Percentiles rank a stretch among this genome's conserved stretches.
These are phyloP conservation scores for Mesitornis unicolor DNA, from an alignment of 2,113 vertebrate genomes.

Conservation along the genomic window DNA sequence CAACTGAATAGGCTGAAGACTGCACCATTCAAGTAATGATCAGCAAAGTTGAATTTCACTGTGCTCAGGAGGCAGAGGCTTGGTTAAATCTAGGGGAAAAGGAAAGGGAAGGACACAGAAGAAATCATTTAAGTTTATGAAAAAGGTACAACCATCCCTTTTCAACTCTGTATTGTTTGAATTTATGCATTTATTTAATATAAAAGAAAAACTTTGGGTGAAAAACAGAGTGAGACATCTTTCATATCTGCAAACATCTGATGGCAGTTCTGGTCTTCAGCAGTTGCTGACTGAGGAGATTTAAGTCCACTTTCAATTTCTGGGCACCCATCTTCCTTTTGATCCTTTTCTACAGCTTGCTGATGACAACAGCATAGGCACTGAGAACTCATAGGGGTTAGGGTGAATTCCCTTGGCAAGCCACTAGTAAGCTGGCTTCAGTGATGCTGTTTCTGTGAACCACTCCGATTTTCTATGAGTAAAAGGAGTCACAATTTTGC, in stretches of 20 bases:
- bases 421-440: background rate
- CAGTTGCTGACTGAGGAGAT: background rate
- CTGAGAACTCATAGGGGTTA: background rate
- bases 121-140: background rate
- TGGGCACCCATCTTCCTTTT: background rate
- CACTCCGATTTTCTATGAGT: background rate
- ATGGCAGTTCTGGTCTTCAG: background rate
- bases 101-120: background rate
- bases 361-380: background rate
- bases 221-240: background rate
- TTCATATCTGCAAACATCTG: background rate
- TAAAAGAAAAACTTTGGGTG: background rate
- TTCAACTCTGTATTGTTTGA: background rate
- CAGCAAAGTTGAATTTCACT: background rate
- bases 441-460: background rate
- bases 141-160: background rate
- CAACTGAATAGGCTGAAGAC: background rate
- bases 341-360: background rate
- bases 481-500: background rate
- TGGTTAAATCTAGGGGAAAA: background rate
- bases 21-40: accelerated
- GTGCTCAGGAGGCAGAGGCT: background rate
- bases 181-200: background rate
- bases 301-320: background rate
- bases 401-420: background rate